Base-by-base conservation (phyloP, 2,113 vertebrate genomes). In the Andinoacara biseriatus region DNA sequence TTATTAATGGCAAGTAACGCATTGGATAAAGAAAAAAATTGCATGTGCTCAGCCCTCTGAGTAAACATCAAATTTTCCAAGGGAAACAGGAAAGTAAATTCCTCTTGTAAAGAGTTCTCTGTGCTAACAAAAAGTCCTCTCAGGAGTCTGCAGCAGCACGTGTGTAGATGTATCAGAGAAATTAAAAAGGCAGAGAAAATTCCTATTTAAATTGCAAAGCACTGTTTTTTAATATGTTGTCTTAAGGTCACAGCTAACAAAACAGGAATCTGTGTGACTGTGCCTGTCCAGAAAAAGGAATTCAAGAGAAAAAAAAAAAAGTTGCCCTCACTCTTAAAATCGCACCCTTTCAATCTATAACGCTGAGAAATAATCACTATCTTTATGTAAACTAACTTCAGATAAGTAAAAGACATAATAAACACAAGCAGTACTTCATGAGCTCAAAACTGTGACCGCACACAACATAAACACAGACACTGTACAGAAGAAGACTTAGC, bases 21-120 rank as follows among this genome's bases (percentile, higher is more conserved):
- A 76, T 6, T 22, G 31, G 18, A 24, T 80, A 5, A 3, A 86
- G 18, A 76, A 60, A 60, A 75, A 74, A 54, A 58, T 35, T 87
- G 74, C 80, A 87, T 78, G 20, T 26, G 26, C 24, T 78, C 65
- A 76, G 52, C 67, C 72, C 77, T 87, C 67, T 82, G 84, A 77
- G 82, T 74, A 91, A 92, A 93, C 79, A 91, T 8, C 6, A 17
- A 24, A n/a, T 61, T 87, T 89, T 89, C 83, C 84, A 76, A 52
- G 58, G 29, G 26, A 40, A 76, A 81, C 8, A 58, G 60, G 18
- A 56, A 40, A 46, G 59, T 79, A 31, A n/a, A 61, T 56, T 8
- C 24, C 56, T 78, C 82, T 43, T 26, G 88, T 60, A 89, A 89
- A 85, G 87, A 78, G 13, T 43, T 57, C 74, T 83, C 76, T 91